Conservation (phyloP, 2,888 invertebrate species). For the Apoderus coryli region DNA sequence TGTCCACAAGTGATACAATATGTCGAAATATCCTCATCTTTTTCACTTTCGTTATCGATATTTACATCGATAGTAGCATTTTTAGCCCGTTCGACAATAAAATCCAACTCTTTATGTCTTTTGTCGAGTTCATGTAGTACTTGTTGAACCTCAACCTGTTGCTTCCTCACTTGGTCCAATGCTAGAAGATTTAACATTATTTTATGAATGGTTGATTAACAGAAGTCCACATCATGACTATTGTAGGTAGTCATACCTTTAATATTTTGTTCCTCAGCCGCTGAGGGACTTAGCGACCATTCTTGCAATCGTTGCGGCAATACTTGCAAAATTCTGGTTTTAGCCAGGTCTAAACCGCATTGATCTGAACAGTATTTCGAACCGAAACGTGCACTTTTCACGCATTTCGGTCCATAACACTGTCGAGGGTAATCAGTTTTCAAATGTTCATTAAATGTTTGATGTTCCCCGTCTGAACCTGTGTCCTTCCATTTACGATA, state of each 20-base stretch:
- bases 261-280: constrained; percentile 66
- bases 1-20: constrained; percentile 96
- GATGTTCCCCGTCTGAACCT: constrained; percentile 31
- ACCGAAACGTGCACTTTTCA: constrained; percentile 52
- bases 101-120: constrained; percentile 63
- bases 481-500: constrained; percentile 29
- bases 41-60: constrained; percentile 48
- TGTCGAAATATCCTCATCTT: constrained; percentile 62
- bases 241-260: too few relatives aligned
- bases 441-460: constrained; percentile 36
- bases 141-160: constrained; percentile 62
- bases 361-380: constrained; percentile 91
- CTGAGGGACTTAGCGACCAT: constrained; percentile 77
- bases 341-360: constrained; percentile 82
- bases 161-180: constrained; percentile 48
- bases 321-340: constrained; percentile 69
- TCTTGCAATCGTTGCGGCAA: constrained; percentile 62
- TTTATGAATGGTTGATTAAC: neutral
- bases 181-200: constrained; percentile 16
- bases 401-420: constrained; percentile 86
- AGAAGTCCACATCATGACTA: too few relatives aligned
- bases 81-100: constrained; percentile 63
- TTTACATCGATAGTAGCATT: constrained; percentile 52
- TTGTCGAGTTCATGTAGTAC: constrained; percentile 68
- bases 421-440: constrained; percentile 55